Conservation (phyloP, 2,113 vertebrate genomes). For the Pleuronectes platessa region DNA sequence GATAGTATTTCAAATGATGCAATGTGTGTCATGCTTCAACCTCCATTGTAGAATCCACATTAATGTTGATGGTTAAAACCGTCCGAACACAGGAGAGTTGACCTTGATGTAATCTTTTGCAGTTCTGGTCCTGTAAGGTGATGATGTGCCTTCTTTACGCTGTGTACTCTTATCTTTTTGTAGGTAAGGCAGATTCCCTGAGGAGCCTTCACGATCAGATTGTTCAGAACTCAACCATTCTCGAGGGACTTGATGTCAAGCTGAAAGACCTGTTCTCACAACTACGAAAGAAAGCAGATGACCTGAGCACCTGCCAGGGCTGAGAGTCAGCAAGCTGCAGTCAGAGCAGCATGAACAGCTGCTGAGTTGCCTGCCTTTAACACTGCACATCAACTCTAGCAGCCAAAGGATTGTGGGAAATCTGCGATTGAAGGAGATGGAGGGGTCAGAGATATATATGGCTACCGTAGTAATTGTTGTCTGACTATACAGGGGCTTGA, state of each 20-base stretch:
- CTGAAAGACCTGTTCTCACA: constrained; percentile 77
- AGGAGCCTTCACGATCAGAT: constrained; percentile 79
- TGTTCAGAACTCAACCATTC: constrained; percentile 69
- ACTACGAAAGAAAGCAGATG: constrained; percentile 73
- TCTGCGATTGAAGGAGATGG: background rate
- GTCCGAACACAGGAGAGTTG: too few relatives aligned
- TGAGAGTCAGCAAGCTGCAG: constrained; percentile 17
- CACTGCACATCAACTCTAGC: background rate
- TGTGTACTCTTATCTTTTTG: background rate
- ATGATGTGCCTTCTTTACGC: background rate
- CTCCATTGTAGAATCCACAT: too few relatives aligned
- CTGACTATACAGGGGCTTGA: background rate
- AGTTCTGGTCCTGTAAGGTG: too few relatives aligned
- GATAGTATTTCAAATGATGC: too few relatives aligned
- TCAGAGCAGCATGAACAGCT: background rate
- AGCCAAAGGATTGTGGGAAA: constrained; percentile 13
- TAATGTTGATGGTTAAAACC: too few relatives aligned
- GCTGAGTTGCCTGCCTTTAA: background rate
- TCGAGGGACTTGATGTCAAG: constrained; percentile 80
- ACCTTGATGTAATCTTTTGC: too few relatives aligned
- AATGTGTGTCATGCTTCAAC: too few relatives aligned
- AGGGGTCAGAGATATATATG: background rate
- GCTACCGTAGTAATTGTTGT: background rate
- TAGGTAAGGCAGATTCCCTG: constrained; percentile 85
- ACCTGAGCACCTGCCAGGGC: constrained; percentile 65